Evolutionary conservation across 2,888 invertebrate species (phyloP).

Genomic region (Yponomeuta plumbellus): DNA sequence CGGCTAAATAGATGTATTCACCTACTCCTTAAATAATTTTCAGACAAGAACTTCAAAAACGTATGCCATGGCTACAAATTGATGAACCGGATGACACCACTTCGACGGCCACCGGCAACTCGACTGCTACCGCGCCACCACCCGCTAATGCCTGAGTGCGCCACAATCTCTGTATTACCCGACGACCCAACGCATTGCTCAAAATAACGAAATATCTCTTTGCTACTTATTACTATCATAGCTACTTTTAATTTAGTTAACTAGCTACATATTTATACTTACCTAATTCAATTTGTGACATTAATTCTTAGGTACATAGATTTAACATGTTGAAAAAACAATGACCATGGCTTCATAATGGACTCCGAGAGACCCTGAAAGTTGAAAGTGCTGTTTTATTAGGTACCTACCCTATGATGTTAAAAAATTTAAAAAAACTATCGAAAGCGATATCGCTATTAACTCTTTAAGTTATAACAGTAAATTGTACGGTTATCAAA

Average conservation of each 20-base stretch:
- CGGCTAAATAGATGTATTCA: too few relatives aligned
- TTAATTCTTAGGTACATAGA: too few relatives aligned
- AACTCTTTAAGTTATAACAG: too few relatives aligned
- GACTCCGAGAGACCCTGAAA: not conserved
- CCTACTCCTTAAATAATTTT: not conserved
- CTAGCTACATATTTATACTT: too few relatives aligned
- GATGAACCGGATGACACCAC: slow-evolving; percentile 78
- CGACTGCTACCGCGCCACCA: slow-evolving; percentile 52
- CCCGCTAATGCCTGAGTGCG: slow-evolving; percentile 39
- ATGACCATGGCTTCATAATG: not conserved
- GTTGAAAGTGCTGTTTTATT: too few relatives aligned
- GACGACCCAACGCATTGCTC: not conserved
- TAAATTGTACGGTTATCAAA: too few relatives aligned
- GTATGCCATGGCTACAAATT: slow-evolving; percentile 87
- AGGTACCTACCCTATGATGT: not conserved
- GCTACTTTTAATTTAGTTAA: too few relatives aligned
- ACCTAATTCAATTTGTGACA: too few relatives aligned
- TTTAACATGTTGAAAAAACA: not conserved
- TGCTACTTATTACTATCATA: too few relatives aligned
- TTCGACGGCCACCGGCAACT: slow-evolving; percentile 74
- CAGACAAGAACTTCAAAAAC: slow-evolving; percentile 86
- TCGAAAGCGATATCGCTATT: too few relatives aligned
- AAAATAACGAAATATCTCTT: not conserved
- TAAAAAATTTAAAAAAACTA: not conserved
- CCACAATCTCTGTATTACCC: not conserved